These are phyloP conservation scores for Sterrhoptilus dennistouni DNA, from an alignment of 2,113 vertebrate genomes.

Conservation along the genomic window DNA sequence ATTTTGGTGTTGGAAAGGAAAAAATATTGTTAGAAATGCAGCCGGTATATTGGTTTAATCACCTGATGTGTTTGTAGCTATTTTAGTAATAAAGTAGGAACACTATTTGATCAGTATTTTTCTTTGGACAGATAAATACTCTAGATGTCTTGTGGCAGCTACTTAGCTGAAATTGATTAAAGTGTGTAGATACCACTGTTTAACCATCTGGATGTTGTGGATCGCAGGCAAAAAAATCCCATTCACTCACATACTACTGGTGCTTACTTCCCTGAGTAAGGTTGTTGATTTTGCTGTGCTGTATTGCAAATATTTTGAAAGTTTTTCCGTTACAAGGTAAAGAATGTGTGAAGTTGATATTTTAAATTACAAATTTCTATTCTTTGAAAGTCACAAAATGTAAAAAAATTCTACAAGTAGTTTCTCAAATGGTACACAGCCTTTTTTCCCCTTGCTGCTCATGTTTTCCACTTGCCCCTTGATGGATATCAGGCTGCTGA, in stretches of 20 bases:
- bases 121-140: not conserved
- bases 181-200: not conserved
- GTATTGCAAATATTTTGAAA: not conserved
- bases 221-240: not conserved
- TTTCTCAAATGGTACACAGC: not conserved
- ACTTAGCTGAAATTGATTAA: not conserved
- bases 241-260: not conserved
- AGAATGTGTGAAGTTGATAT: not conserved
- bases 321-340: not conserved
- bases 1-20: not conserved
- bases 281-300: not conserved
- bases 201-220: not conserved
- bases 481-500: not conserved
- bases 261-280: not conserved
- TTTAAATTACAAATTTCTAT: not conserved
- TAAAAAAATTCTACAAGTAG: not conserved
- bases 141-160: not conserved
- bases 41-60: not conserved
- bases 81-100: not conserved
- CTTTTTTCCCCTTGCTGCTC: not conserved
- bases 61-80: not conserved
- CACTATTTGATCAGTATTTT: not conserved
- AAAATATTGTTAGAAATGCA: not conserved
- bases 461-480: not conserved
- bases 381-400: not conserved